Percentiles rank a stretch among this genome's conserved stretches.
These are phyloP conservation scores for Nyctibius grandis DNA, from an alignment of 2,797 vertebrate species.

Conservation along the genomic window DNA sequence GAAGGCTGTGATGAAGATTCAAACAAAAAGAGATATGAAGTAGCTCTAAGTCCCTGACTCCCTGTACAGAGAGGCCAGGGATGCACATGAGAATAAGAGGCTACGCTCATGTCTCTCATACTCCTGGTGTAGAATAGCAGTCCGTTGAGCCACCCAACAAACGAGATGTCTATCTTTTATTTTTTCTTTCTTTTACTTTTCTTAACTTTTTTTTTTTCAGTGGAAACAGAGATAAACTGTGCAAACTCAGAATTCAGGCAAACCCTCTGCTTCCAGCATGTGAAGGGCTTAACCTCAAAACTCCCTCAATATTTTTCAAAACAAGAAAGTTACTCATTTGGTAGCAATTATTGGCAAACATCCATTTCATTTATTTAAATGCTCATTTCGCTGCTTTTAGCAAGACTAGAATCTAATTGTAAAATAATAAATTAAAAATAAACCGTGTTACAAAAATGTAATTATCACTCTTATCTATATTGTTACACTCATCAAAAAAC, in stretches of 20 bases:
- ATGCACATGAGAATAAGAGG: background rate
- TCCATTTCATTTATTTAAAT: background rate
- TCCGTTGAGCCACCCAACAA: background rate
- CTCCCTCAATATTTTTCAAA: background rate
- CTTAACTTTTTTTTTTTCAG: background rate
- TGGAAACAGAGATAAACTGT: background rate
- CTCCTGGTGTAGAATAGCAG: background rate
- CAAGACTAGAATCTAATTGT: background rate
- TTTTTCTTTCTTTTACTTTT: background rate
- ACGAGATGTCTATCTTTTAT: background rate
- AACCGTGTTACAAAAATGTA: background rate
- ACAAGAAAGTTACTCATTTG: background rate
- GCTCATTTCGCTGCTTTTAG: background rate
- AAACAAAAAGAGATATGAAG: background rate
- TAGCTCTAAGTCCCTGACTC: background rate
- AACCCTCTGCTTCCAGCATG: background rate
- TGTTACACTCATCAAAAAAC: background rate
- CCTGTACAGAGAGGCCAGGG: background rate
- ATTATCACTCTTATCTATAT: background rate
- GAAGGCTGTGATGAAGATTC: background rate
- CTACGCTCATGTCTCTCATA: fast-evolving
- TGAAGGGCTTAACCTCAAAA: background rate
- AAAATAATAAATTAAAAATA: background rate
- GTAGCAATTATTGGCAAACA: background rate
- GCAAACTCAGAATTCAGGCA: background rate